Percentiles rank a stretch among this genome's conserved stretches.
phyloP scores from a whole-genome alignment of 2,797 vertebrate genomes.

The Okamejei kenojei region DNA sequence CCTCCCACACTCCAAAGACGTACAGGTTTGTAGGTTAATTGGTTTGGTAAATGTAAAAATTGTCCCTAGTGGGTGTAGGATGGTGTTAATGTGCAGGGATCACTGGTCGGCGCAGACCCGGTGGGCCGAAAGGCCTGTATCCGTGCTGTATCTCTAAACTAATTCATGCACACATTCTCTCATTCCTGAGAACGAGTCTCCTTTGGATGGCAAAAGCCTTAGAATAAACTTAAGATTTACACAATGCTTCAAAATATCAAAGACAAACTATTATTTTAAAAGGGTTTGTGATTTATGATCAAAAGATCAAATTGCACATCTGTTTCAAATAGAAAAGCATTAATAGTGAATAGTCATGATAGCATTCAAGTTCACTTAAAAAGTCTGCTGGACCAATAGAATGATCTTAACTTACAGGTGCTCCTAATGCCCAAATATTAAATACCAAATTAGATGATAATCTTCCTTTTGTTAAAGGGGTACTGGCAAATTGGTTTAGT shows the following conservation, averaged over 20 bases:
- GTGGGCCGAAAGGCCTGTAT: too few relatives aligned
- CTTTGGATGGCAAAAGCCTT: background rate
- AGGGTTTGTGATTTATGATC: background rate
- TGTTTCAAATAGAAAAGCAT: conserved; percentile 2
- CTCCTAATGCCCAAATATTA: background rate
- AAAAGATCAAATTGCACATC: background rate
- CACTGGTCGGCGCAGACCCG: too few relatives aligned
- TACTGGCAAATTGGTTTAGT: background rate
- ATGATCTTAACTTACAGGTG: background rate
- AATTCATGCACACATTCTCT: background rate
- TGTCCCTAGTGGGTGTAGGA: too few relatives aligned
- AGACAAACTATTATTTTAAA: background rate
- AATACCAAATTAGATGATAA: background rate
- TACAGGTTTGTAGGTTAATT: too few relatives aligned
- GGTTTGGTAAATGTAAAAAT: too few relatives aligned
- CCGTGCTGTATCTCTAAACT: too few relatives aligned
- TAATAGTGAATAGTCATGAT: background rate
- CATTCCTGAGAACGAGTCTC: background rate
- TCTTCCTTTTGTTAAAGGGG: background rate
- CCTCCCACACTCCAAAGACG: too few relatives aligned
- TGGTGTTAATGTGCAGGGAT: too few relatives aligned
- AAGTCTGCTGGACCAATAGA: background rate
- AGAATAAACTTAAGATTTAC: background rate
- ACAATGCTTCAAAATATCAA: conserved; percentile 8
- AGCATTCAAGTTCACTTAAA: background rate